These are phyloP conservation scores for Glaucomys volans DNA, from an alignment of 2,113 vertebrate species.

Conservation along the genomic window DNA sequence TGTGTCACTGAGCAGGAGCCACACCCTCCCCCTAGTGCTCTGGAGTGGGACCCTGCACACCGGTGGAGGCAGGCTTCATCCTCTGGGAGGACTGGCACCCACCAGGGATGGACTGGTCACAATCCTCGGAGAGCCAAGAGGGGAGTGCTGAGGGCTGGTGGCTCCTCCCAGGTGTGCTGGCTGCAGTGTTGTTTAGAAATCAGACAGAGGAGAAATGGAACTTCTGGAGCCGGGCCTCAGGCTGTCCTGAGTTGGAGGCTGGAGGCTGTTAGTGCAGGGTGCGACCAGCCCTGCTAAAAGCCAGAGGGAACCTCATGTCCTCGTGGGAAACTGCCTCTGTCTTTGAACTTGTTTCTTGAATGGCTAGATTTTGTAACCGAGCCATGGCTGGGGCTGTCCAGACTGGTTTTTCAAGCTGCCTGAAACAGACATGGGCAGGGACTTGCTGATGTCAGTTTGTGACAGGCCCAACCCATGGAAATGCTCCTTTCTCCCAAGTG, in stretches of 20 bases:
- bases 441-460: conserved; percentile 23
- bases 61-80: neutral
- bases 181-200: too few relatives aligned
- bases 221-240: fast-evolving
- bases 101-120: too few relatives aligned
- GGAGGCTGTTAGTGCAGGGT: neutral
- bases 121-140: neutral
- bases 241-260: neutral
- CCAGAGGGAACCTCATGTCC: conserved; percentile 78
- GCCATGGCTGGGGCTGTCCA: conserved; percentile 88
- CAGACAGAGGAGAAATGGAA: fast-evolving
- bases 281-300: neutral
- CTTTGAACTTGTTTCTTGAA: conserved; percentile 77
- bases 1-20: neutral
- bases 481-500: neutral
- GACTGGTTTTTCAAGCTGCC: conserved; percentile 95
- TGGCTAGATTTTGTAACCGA: conserved; percentile 84
- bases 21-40: fast-evolving
- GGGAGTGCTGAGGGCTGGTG: fast-evolving
- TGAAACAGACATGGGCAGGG: conserved; percentile 82
- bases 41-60: fast-evolving
- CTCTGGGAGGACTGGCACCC: fast-evolving
- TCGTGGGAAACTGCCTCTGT: conserved; percentile 73
- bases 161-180: neutral
- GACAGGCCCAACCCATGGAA: neutral